These are phyloP conservation scores for Eristalis intricaria DNA, from an alignment of 2,888 invertebrate species.

Conservation along the genomic window DNA sequence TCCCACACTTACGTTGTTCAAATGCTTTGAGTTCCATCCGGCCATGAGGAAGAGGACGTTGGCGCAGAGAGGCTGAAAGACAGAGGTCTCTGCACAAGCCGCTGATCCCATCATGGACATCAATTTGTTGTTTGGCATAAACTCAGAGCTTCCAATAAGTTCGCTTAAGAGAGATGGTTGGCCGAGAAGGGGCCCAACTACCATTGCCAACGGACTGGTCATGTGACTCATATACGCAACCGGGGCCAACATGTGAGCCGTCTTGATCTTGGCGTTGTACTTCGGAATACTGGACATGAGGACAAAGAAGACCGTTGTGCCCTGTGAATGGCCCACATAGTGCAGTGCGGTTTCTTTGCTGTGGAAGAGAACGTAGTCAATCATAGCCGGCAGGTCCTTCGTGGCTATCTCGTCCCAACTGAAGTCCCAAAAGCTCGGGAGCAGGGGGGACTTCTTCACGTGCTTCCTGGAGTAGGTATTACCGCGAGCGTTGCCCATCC, in stretches of 20 bases:
- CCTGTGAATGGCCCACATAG: conserved; percentile 86
- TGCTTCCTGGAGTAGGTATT: conserved; percentile 84
- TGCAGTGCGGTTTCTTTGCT: conserved; percentile 85
- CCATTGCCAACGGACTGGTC: conserved; percentile 81
- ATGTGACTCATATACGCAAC: conserved; percentile 84
- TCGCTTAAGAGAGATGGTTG: conserved; percentile 77
- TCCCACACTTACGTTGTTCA: conserved; percentile 78
- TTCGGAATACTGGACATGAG: conserved; percentile 86
- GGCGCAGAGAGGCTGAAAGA: conserved; percentile 76
- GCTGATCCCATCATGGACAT: conserved; percentile 78
- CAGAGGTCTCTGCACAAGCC: conserved; percentile 84
- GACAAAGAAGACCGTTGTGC: conserved; percentile 89
- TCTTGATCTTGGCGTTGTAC: conserved; percentile 86
- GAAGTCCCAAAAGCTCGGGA: conserved; percentile 84
- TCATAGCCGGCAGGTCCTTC: conserved; percentile 90
- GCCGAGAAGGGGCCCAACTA: conserved; percentile 80
- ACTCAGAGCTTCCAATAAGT: conserved; percentile 82
- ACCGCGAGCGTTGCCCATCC: conserved; percentile 91
- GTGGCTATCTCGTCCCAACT: conserved; percentile 88
- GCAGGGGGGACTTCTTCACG: conserved; percentile 81
- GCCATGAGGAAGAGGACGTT: conserved; percentile 78
- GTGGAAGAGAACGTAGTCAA: conserved; percentile 85
- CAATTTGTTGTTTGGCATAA: conserved; percentile 83
- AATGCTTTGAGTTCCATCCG: conserved; percentile 78
- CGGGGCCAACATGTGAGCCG: conserved; percentile 87